Evolutionary conservation across 2,888 invertebrate genomes (phyloP), one percentile per base, ranked within the genome.

Genomic region (Eilema griseolum): DNA sequence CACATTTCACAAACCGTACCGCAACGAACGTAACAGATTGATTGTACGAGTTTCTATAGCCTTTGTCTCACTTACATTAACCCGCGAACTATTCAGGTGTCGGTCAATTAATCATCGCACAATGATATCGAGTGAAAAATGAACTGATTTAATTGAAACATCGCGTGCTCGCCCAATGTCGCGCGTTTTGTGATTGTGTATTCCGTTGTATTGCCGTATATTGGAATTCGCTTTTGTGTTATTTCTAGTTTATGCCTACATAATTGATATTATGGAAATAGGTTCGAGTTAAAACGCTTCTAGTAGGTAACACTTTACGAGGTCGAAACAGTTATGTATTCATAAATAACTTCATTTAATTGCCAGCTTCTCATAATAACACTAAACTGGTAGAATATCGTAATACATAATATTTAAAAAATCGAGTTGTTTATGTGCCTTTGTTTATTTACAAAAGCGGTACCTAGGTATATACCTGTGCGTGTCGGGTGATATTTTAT

Each of bases 101-200:
- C 67, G 60, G 56, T 62, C 75, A 68, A 81, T 83, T 72, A 83
- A 79, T 82, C 76, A 82, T 68, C 64, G 65, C 69, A 79, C 82
- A 79, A 81, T 83, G 81, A 81, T 83, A 83, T 83, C 80, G 76
- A 76, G 77, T 83, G 80, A 81, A 82, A 81, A 80, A 82, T 82
- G 81, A 70, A 73, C 31, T 69, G 69, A 78, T 77, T 76, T 83
- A 83, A 84, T 84, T 84, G 84, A 83, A 80, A 84, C 78, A 81
- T 84, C 69, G 85, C 84, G 83, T 84, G 83, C 31, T 61, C 24
- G 65, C 28, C 46, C 59, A 61, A 57, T 61, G 68, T 61, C 60
- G 66, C 56, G n/a, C 63, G 68, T 26, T 64, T 61, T 61, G 52
- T 70, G 60, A 16, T 41, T 41, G 67, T 59, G 46, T 46, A 62